Evolutionary conservation across 2,113 vertebrate species (phyloP), one percentile per base, ranked within the genome.

Genomic region (Martes martes): DNA sequence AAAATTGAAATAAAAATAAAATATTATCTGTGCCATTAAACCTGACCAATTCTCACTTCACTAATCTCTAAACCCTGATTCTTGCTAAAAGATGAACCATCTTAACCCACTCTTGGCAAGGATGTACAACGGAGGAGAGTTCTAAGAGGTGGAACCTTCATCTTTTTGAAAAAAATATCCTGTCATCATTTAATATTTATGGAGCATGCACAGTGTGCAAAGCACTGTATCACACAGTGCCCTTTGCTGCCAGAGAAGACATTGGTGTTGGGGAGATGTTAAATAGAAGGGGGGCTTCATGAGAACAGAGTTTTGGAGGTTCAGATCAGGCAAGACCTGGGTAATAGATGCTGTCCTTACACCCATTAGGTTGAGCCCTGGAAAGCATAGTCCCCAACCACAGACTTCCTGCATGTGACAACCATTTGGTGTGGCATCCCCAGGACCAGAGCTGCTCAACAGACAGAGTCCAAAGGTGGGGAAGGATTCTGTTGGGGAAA

Each of bases 1-100:
- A 98, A 98, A 98, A 97, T 95, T 89, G 97, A 98, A 98, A 98
- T 98, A 98, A 98, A 98, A 98, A 98, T 98, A 98, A 98, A 98
- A 98, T 98, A 98, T 96, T 98, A 98, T 98, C 97, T 96, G 84
- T 98, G 97, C 96, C 96, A 97, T 98, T 98, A 98, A 98, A 94
- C 78, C 91, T 95, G 79, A 94, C 97, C 97, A 95, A 47, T 83
- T 92, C 97, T 96, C 95, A 97, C 96, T 97, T 96, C 94, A 95
- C 98, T 97, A 71, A 97, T 97, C 97, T 97, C 88, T 73, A 94
- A 92, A 85, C 95, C 84, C 87, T 86, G 89, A 88, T 95, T 94
- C 92, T 86, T 8, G 7, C 84, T 95, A 76, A 95, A 89, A 94
- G 96, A 96, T 31, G 10, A 76, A 78, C 87, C 26, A 21, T 94